Evolutionary conservation across 1,140 invertebrate genomes (phyloP).

Genomic region (Plodia interpunctella): DNA sequence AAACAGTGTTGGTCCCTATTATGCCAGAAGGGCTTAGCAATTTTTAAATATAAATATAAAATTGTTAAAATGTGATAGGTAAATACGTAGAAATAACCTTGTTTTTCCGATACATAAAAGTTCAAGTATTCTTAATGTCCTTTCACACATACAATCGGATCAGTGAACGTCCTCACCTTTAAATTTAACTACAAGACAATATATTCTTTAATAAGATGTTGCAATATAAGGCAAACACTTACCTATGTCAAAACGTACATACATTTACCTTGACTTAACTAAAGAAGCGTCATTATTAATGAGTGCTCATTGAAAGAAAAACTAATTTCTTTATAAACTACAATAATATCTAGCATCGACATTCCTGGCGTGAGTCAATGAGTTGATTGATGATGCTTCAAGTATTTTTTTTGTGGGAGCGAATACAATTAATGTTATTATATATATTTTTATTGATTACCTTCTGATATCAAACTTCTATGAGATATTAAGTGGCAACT

Average conservation of each 20-base stretch:
- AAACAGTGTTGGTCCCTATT: no score
- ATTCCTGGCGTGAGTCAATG: not conserved
- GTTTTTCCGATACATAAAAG: no score
- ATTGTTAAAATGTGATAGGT: no score
- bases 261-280: not conserved
- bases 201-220: no score
- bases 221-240: no score
- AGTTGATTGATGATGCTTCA: not conserved
- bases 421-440: not conserved
- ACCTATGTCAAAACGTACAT: not conserved
- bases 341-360: not conserved
- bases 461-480: not conserved
- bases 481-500: slow-evolving; percentile 26
- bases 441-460: not conserved
- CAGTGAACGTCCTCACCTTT: no score
- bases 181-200: no score
- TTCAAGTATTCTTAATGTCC: no score
- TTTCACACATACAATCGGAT: no score
- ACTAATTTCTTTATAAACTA: not conserved
- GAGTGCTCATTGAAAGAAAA: not conserved
- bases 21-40: no score
- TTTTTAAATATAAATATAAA: no score
- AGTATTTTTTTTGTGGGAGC: not conserved
- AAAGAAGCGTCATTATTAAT: not conserved
- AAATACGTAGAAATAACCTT: no score